phyloP scores from a whole-genome alignment of 2,113 vertebrate genomes.

The Ceyx cyanopectus region DNA sequence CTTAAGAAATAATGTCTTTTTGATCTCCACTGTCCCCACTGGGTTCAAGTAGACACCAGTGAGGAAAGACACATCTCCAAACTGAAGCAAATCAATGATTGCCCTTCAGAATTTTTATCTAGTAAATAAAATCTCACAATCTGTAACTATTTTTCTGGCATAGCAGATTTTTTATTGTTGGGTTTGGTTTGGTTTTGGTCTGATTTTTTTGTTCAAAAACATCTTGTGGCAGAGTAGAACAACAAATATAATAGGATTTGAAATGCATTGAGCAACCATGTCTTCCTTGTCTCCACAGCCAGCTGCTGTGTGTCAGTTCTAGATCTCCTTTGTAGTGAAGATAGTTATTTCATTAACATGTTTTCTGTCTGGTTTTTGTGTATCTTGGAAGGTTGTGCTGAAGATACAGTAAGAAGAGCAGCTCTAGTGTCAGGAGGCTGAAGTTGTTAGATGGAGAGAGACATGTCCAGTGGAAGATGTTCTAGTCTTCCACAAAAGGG shows the following conservation, averaged over 20 bases:
- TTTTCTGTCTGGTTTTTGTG: background rate
- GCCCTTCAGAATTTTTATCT: background rate
- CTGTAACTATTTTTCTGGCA: background rate
- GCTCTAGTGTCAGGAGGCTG: background rate
- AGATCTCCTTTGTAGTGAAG: background rate
- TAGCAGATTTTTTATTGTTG: background rate
- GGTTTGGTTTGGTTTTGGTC: no score
- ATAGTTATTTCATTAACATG: background rate
- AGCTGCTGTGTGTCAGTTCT: background rate
- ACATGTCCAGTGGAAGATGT: background rate
- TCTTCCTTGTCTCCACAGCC: background rate
- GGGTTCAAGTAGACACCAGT: background rate
- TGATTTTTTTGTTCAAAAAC: background rate
- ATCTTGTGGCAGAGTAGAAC: background rate
- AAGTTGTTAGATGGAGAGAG: background rate
- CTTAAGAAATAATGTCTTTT: background rate
- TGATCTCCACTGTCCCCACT: slow-evolving; percentile 1
- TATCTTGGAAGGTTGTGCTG: background rate
- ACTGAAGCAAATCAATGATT: background rate
- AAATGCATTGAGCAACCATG: background rate
- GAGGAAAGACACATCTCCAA: background rate
- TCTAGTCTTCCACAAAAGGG: background rate
- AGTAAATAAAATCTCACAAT: background rate
- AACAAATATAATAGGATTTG: background rate
- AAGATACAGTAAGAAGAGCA: background rate